These are phyloP conservation scores for Gisinianus flammeolus DNA, from an alignment of 2,888 invertebrate genomes.

Conservation along the genomic window DNA sequence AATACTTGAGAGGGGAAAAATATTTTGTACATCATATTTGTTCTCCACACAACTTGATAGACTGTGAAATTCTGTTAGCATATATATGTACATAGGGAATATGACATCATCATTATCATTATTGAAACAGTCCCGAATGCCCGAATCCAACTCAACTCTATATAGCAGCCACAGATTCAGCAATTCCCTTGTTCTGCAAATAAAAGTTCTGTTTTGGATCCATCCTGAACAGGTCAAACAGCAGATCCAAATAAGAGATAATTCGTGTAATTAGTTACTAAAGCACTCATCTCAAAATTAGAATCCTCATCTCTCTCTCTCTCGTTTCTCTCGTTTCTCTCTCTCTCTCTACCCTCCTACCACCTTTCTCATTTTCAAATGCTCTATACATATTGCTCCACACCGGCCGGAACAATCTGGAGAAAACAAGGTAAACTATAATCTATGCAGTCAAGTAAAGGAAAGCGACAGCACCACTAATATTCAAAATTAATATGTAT, in stretches of 20 bases:
- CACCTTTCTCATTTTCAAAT: no score
- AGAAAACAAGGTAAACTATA: no score
- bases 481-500: no score
- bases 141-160: no score
- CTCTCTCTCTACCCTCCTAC: no score
- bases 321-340: no score
- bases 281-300: background rate
- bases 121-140: background rate
- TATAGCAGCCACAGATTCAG: background rate
- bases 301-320: background rate
- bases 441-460: no score
- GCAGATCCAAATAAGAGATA: conserved; percentile 11
- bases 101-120: conserved; percentile 21
- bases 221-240: background rate
- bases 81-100: background rate
- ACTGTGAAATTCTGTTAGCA: background rate
- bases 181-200: background rate
- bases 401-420: no score
- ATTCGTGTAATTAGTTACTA: conserved; percentile 3
- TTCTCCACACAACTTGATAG: background rate
- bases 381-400: no score
- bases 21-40: background rate
- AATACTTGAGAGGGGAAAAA: background rate
- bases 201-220: background rate
- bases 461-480: no score